These are phyloP conservation scores for Hemaris fuciformis DNA, from an alignment of 2,888 invertebrate species.

Conservation along the genomic window DNA sequence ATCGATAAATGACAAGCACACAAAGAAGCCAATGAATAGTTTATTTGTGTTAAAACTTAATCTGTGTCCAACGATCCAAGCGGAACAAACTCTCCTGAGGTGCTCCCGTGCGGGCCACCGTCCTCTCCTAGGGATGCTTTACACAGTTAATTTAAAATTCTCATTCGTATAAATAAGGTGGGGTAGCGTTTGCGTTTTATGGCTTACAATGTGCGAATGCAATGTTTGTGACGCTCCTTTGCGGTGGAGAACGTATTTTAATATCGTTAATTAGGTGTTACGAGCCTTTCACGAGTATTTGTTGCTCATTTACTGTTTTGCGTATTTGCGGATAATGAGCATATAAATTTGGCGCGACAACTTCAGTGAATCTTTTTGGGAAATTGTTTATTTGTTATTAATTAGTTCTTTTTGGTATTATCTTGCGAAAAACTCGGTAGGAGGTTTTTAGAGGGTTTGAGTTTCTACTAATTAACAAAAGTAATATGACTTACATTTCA, in stretches of 20 bases:
- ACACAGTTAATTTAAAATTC: constrained; percentile 82
- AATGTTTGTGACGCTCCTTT: constrained; percentile 70
- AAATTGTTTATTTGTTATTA: neutral
- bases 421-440: neutral
- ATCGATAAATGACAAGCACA: too few relatives aligned
- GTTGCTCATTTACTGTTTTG: constrained; percentile 42
- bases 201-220: constrained; percentile 77
- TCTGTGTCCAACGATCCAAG: too few relatives aligned
- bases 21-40: too few relatives aligned
- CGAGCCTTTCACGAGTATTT: constrained; percentile 51
- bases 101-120: constrained; percentile 37
- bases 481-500: too few relatives aligned
- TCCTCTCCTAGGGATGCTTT: constrained; percentile 66
- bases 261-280: constrained; percentile 81
- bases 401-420: neutral
- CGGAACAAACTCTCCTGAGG: constrained; percentile 31
- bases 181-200: constrained; percentile 80
- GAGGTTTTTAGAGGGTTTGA: too few relatives aligned
- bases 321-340: constrained; percentile 41
- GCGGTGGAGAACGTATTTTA: constrained; percentile 76
- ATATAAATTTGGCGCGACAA: constrained; percentile 32
- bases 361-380: constrained; percentile 10
- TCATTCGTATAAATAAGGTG: constrained; percentile 80
- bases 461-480: too few relatives aligned
- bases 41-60: too few relatives aligned